phyloP scores from a whole-genome alignment of 1,140 invertebrate species.

The Epicauta chinensis region DNA sequence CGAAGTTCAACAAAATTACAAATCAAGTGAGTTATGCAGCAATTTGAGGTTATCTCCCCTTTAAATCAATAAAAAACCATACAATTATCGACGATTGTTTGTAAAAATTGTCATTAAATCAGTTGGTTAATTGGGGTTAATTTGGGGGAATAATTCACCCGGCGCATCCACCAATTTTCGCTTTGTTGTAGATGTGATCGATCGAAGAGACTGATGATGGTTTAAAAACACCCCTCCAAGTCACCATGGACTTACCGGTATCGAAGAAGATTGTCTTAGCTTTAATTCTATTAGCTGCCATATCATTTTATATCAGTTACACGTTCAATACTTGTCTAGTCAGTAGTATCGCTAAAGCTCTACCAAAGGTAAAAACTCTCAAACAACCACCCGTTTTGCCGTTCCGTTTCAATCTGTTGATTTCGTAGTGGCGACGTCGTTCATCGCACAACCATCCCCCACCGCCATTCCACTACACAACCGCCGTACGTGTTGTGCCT shows the following conservation, averaged over 20 bases:
- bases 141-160: no score
- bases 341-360: slow-evolving; percentile 44
- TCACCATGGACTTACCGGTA: slow-evolving; percentile 35
- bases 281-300: slow-evolving; percentile 32
- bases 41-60: no score
- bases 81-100: no score
- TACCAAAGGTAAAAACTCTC: slow-evolving; percentile 44
- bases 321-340: slow-evolving; percentile 52
- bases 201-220: no score
- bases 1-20: no score
- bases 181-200: no score
- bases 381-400: no score
- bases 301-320: slow-evolving; percentile 49
- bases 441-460: slow-evolving; percentile 31
- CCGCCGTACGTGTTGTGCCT: slow-evolving; percentile 46
- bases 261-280: slow-evolving; percentile 36
- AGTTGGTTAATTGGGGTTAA: no score
- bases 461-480: slow-evolving; percentile 38
- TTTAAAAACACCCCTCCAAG: not conserved
- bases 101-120: no score
- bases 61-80: no score
- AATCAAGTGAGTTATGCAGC: no score
- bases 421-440: slow-evolving; percentile 30
- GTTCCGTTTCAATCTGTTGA: slow-evolving; percentile 36
- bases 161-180: no score